A percentile compares a stretch with the other conserved stretches of the same genome.
These are phyloP conservation scores for Anabas testudineus DNA, from an alignment of 2,797 vertebrate genomes.

Conservation along the genomic window DNA sequence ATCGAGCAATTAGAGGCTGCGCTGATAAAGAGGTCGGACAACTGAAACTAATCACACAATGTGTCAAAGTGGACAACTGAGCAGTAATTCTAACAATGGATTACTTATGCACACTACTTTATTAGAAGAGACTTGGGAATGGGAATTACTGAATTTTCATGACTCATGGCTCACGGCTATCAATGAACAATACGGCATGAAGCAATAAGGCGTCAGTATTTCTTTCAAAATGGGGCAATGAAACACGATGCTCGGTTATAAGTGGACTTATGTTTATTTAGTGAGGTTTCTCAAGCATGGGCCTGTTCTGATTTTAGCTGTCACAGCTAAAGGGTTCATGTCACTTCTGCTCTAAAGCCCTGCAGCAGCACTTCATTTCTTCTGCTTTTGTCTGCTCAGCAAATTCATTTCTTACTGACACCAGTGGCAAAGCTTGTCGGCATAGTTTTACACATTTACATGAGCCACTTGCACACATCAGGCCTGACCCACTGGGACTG, in stretches of 20 bases:
- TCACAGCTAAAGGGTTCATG: not conserved
- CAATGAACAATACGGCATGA: not conserved
- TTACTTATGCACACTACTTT: not conserved
- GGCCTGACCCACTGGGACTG: slow-evolving; percentile 26
- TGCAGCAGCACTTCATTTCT: not conserved
- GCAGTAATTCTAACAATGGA: slow-evolving; percentile 2
- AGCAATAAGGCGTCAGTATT: not conserved
- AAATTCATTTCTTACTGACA: too few species aligned
- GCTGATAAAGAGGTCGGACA: slow-evolving; percentile 50
- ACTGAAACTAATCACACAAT: slow-evolving; percentile 15
- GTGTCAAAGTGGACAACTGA: slow-evolving; percentile 35
- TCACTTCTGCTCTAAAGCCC: not conserved
- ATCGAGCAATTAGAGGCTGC: slow-evolving; percentile 50
- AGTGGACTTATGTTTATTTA: not conserved
- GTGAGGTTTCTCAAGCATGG: not conserved
- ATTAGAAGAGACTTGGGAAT: not conserved
- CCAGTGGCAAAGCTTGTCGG: not conserved
- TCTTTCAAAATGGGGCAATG: not conserved
- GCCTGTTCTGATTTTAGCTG: not conserved
- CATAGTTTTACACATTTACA: not conserved
- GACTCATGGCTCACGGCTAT: slow-evolving; percentile 1
- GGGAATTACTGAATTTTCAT: too few species aligned
- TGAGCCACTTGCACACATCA: not conserved
- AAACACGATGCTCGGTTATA: not conserved
- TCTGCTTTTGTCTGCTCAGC: too few species aligned